Evolutionary conservation across 2,113 vertebrate genomes (phyloP).

Genomic region (Sinocyclocheilus anophthalmus): DNA sequence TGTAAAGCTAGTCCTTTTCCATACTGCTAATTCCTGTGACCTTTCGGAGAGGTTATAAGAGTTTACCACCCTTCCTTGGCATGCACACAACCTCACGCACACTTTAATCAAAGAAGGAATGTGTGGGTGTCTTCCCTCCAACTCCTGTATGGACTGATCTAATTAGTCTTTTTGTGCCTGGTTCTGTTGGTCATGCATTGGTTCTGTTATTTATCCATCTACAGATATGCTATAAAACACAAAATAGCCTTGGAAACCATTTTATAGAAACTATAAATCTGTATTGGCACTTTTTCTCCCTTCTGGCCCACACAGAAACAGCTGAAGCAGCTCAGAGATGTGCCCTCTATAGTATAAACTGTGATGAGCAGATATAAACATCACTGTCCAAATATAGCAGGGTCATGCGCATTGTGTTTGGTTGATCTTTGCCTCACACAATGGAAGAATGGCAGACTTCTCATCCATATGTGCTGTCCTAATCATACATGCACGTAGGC

Average conservation of each 20-base stretch:
- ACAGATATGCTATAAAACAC: not conserved
- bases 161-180: not conserved
- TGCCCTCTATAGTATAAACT: slow-evolving; percentile 42
- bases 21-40: slow-evolving; percentile 17
- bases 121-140: not conserved
- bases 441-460: not conserved
- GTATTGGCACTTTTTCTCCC: not conserved
- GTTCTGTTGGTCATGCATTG: not conserved
- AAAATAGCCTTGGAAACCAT: not conserved
- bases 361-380: slow-evolving; percentile 44
- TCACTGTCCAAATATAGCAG: slow-evolving; percentile 39
- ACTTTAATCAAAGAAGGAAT: slow-evolving; percentile 26
- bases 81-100: slow-evolving; percentile 19
- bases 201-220: slow-evolving; percentile 12
- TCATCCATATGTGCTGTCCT: not conserved
- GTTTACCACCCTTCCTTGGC: slow-evolving; percentile 22
- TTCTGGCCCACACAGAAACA: not conserved
- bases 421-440: slow-evolving; percentile 5
- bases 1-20: slow-evolving; percentile 20
- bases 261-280: slow-evolving; percentile 17
- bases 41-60: not conserved
- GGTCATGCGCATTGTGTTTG: slow-evolving; percentile 32
- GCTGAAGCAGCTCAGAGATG: not conserved
- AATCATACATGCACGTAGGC: not conserved
- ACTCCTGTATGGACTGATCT: not conserved